Base-by-base conservation (phyloP, 1,140 invertebrate genomes). In the Pissodes strobi region DNA sequence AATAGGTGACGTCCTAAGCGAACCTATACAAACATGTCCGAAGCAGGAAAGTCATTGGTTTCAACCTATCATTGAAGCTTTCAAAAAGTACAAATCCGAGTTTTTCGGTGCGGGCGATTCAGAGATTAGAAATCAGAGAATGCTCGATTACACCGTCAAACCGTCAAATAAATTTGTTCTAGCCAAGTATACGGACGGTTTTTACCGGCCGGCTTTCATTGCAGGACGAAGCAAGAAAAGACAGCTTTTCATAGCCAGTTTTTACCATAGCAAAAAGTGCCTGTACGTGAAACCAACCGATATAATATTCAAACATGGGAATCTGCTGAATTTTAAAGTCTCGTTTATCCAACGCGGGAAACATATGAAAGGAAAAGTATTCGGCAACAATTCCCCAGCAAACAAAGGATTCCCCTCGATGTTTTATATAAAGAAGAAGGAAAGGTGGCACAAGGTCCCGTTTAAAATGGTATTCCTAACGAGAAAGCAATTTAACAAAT, bases 331-430 rank as follows among this genome's bases (percentile, higher is more conserved):
- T 37, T 21, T 23, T 9, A 68, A 48, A 60, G 66, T 68, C 6
- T 49, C 34, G 13, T 68, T 68, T 37, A 15, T 23, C 0, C 39
- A 56, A n/a, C 56, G 51, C 23, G 66, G 62, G 0, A 37, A 41
- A 34, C 41, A 2, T 12, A 18, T 41, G 9, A 64, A 57, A 25
- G 66, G 55, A 1, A 61, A 17, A 19, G 66, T 68, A 1, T 64
- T 41, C 43, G 66, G 66, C 19, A 68, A 68, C 19, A 68, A 68
- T 45, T 68, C 66, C 4, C 66, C 66, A 5, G 66, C 66, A 3
- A 68, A 68, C 19, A 58, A 61, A 27, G 66, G 66, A 38, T 64
- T 64, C 43, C 66, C 66, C 9, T 56, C 61, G 2, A 22, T 68
- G 12, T 68, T 68, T 51, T 64, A 45, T 39, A 41, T 68, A 18